These are phyloP conservation scores for Leptonema lineaticorne DNA, from an alignment of 1,140 invertebrate species.

Conservation along the genomic window DNA sequence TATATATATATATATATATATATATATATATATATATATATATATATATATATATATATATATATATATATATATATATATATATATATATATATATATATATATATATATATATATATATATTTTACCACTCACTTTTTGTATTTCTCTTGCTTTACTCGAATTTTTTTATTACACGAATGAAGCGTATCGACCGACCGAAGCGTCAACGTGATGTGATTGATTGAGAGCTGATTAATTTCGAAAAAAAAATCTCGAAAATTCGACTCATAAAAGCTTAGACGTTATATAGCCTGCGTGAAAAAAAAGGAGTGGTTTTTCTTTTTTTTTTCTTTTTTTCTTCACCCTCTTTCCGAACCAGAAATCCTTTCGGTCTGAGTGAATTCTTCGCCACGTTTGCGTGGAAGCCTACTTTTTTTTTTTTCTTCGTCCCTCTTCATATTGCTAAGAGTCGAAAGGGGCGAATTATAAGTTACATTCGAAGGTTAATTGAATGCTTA, in stretches of 20 bases:
- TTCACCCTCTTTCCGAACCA: too few species aligned
- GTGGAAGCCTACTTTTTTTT: too few species aligned
- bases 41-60: background rate
- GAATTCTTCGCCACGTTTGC: too few species aligned
- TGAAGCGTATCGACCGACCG: background rate
- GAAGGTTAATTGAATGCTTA: too few species aligned
- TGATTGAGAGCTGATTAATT: slow-evolving; percentile 18
- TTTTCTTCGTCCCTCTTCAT: too few species aligned
- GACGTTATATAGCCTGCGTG: too few species aligned
- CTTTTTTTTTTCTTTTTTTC: too few species aligned
- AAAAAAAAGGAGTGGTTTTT: too few species aligned
- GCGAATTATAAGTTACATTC: too few species aligned
- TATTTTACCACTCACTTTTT: background rate
- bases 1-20: background rate
- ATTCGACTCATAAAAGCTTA: background rate
- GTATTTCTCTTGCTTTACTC: background rate
- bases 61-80: background rate
- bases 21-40: background rate
- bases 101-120: background rate
- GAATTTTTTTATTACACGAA: background rate
- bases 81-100: background rate
- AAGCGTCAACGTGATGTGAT: slow-evolving; percentile 14
- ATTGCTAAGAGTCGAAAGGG: too few species aligned
- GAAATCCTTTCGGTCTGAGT: too few species aligned
- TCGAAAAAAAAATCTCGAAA: slow-evolving; percentile 9